Percentiles rank a stretch among this genome's conserved stretches.
phyloP scores from a whole-genome alignment of 2,888 invertebrate species.

The Eilema sororculum region DNA sequence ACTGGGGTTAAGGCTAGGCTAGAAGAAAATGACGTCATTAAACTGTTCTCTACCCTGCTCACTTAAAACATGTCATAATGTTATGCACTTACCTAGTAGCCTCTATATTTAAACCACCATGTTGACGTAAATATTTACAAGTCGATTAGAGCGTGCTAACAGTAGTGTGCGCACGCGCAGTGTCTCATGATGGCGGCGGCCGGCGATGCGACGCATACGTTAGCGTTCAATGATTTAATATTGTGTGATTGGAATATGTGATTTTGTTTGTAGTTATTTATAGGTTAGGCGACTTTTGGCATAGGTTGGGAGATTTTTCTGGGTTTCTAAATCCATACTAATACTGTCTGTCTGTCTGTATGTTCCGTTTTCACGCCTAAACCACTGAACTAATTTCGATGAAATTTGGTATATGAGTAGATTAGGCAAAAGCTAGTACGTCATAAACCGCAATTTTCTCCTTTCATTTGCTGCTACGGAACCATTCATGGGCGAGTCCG shows the following conservation, averaged over 20 bases:
- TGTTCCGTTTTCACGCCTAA: too few relatives aligned
- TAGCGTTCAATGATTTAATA: conserved; percentile 14
- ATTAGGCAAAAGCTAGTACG: too few relatives aligned
- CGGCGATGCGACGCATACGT: conserved; percentile 11
- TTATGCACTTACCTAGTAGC: conserved; percentile 1
- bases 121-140: conserved; percentile 16
- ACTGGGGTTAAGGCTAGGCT: too few relatives aligned
- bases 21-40: too few relatives aligned
- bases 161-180: background rate
- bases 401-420: too few relatives aligned
- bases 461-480: too few relatives aligned
- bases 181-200: conserved; percentile 10
- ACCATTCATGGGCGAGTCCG: too few relatives aligned
- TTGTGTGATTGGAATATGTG: conserved; percentile 8
- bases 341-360: too few relatives aligned
- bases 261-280: background rate
- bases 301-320: too few relatives aligned
- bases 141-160: background rate
- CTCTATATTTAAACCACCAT: background rate
- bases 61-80: background rate
- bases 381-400: too few relatives aligned
- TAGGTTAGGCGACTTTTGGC: background rate
- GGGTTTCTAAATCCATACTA: too few relatives aligned
- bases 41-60: background rate
- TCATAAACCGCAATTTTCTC: too few relatives aligned